Percentiles rank a stretch among this genome's conserved stretches.
phyloP scores from a whole-genome alignment of 2,113 vertebrate species.

The Pseudopodoces humilis region DNA sequence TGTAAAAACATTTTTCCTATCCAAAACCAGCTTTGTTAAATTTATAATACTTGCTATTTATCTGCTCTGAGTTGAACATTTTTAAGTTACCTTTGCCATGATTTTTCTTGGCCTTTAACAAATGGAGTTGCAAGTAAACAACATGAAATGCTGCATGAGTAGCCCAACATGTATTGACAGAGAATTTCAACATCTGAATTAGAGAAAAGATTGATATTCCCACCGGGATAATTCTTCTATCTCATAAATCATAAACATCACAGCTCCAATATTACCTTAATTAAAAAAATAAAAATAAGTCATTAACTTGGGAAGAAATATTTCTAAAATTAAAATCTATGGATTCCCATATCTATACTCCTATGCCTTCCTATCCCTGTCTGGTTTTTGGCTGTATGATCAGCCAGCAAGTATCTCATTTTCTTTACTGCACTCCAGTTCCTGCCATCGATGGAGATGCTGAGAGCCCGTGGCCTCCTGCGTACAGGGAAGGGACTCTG shows the following conservation, averaged over 20 bases:
- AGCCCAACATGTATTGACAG: neutral
- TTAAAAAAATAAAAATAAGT: neutral
- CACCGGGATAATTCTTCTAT: neutral
- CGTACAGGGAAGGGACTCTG: neutral
- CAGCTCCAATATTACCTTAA: neutral
- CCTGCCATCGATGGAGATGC: neutral
- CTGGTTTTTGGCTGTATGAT: neutral
- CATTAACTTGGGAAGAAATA: neutral
- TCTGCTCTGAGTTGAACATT: neutral
- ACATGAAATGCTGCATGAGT: neutral
- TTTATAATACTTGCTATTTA: neutral
- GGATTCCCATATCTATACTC: neutral
- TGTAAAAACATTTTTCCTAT: neutral
- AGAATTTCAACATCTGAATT: neutral
- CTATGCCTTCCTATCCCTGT: neutral
- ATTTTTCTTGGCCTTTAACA: neutral
- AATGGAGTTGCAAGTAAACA: neutral
- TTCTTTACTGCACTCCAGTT: neutral
- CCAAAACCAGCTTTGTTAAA: neutral
- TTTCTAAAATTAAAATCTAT: neutral
- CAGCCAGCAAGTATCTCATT: neutral
- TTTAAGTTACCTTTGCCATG: neutral
- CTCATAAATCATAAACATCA: neutral
- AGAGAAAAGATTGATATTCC: neutral
- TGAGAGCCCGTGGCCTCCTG: fast-evolving